These are phyloP conservation scores for Acleris literana DNA, from an alignment of 2,888 invertebrate genomes.

Conservation along the genomic window DNA sequence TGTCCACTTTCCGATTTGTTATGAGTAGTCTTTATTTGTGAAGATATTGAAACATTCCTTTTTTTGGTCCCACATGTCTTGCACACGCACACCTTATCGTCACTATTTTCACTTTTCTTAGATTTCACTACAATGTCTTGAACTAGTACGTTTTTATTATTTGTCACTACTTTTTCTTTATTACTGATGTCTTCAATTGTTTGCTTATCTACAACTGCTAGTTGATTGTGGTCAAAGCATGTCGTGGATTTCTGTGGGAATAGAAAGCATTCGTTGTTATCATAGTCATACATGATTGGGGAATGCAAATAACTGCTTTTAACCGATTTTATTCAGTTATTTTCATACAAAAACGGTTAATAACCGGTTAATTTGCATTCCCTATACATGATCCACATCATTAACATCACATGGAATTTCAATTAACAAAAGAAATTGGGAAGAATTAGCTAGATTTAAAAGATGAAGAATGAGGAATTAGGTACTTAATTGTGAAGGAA, in stretches of 20 bases:
- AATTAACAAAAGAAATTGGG: no score
- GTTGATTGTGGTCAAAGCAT: constrained; percentile 73
- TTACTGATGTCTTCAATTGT: constrained; percentile 42
- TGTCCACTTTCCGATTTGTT: constrained; percentile 75
- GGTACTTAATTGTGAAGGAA: no score
- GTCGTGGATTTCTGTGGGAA: constrained; percentile 70
- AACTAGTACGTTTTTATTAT: constrained; percentile 45
- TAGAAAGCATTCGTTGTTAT: constrained; percentile 12
- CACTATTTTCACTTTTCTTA: constrained; percentile 47
- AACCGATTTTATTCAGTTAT: no score
- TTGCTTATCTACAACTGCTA: constrained; percentile 52
- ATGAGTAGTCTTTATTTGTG: constrained; percentile 73
- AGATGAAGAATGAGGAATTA: no score
- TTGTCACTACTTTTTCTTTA: constrained; percentile 41
- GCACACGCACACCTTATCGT: constrained; percentile 50
- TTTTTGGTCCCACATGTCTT: constrained; percentile 69
- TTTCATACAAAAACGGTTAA: no score
- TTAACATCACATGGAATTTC: no score
- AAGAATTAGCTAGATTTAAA: no score
- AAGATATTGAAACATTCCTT: constrained; percentile 65
- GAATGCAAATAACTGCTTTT: no score
- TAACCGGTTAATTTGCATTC: no score
- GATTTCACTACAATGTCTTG: constrained; percentile 44
- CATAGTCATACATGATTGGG: not conserved
- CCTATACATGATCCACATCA: no score